phyloP scores from a whole-genome alignment of 2,113 vertebrate species.

The Maccullochella peelii region DNA sequence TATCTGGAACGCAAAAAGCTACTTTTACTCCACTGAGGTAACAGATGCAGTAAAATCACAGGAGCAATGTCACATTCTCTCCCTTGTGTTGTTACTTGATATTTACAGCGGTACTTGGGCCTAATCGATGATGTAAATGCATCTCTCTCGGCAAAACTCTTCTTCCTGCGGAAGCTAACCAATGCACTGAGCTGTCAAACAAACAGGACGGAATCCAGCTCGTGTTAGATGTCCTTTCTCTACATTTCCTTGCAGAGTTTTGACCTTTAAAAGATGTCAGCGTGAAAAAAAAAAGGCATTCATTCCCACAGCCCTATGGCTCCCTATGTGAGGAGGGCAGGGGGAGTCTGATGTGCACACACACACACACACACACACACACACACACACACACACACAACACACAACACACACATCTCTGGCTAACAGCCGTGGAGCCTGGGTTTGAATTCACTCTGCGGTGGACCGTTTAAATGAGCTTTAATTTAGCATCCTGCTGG shows the following conservation, averaged over 20 bases:
- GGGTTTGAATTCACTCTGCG: slow-evolving; percentile 60
- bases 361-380: not conserved
- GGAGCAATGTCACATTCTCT: slow-evolving; percentile 54
- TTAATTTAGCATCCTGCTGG: slow-evolving; percentile 79
- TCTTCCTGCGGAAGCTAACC: slow-evolving; percentile 68
- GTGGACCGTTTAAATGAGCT: slow-evolving; percentile 74
- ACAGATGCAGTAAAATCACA: slow-evolving; percentile 44
- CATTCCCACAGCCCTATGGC: slow-evolving; percentile 34
- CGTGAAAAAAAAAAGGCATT: slow-evolving; percentile 43
- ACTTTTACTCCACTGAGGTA: slow-evolving; percentile 35
- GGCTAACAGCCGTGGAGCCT: slow-evolving; percentile 62
- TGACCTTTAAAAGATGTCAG: slow-evolving; percentile 80
- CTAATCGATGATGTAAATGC: slow-evolving; percentile 76
- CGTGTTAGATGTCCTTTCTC: slow-evolving; percentile 59
- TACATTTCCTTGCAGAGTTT: slow-evolving; percentile 59
- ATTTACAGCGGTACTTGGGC: slow-evolving; percentile 71
- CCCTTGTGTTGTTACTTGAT: slow-evolving; percentile 68
- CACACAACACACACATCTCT: slow-evolving; percentile 4
- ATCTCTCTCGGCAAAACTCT: slow-evolving; percentile 56
- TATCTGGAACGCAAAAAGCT: slow-evolving; percentile 23
- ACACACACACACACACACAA: slow-evolving; percentile 13
- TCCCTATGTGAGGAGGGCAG: slow-evolving; percentile 37
- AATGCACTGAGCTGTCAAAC: slow-evolving; percentile 59
- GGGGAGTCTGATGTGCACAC: slow-evolving; percentile 4
- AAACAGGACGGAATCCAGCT: slow-evolving; percentile 45